A percentile compares a stretch with the other conserved stretches of the same genome.
Conservation (phyloP, 2,888 invertebrate species). For the Diarsia brunnea region DNA sequence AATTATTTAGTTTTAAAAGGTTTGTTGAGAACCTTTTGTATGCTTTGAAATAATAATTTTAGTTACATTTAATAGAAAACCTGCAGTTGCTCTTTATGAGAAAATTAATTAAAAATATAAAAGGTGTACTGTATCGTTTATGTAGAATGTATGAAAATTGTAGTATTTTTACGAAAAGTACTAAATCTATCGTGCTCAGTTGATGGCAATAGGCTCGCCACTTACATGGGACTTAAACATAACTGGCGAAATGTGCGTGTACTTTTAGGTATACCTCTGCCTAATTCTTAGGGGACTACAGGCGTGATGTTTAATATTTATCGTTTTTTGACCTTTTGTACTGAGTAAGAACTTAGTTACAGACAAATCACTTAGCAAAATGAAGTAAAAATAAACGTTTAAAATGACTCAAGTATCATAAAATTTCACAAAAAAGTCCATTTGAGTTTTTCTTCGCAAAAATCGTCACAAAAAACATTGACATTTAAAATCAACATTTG, state of each 20-base stretch:
- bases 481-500: constrained; percentile 17
- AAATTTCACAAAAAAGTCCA: background rate
- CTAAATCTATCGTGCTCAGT: no score
- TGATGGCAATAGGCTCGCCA: no score
- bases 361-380: background rate
- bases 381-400: background rate
- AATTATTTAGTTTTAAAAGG: background rate
- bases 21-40: background rate
- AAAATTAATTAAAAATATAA: background rate
- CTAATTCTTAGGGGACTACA: no score
- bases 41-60: background rate
- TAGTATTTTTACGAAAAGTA: no score
- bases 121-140: background rate
- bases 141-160: background rate
- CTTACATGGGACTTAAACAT: no score
- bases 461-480: constrained; percentile 17
- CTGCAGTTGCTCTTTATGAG: background rate
- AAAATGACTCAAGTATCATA: background rate
- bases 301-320: background rate
- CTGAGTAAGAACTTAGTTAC: background rate
- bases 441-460: background rate
- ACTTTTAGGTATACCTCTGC: no score
- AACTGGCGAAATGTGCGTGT: no score
- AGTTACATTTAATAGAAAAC: background rate
- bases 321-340: background rate